Percentiles rank a stretch among this genome's conserved stretches.
phyloP scores from a whole-genome alignment of 2,797 vertebrate genomes.

The Uromys caudimaculatus region DNA sequence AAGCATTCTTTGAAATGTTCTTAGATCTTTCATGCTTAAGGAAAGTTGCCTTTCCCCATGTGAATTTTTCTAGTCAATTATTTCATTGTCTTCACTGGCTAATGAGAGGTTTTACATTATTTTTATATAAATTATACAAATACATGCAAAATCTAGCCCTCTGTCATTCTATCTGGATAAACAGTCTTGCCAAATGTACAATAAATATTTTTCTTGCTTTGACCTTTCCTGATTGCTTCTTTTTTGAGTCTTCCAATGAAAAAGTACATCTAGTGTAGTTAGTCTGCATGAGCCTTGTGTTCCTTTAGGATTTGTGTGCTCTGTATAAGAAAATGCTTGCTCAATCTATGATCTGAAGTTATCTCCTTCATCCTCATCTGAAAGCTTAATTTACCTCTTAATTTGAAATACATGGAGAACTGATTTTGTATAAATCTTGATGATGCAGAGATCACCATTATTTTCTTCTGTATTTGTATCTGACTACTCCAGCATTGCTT shows the following conservation, averaged over 20 bases:
- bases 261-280: background rate
- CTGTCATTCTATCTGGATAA: background rate
- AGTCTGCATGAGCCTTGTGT: background rate
- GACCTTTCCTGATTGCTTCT: background rate
- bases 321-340: background rate
- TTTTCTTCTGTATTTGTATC: background rate
- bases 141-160: background rate
- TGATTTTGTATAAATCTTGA: background rate
- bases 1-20: background rate
- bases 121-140: background rate
- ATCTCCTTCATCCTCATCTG: background rate
- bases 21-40: background rate
- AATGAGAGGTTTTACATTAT: background rate
- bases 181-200: background rate
- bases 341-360: background rate
- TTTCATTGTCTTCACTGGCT: background rate
- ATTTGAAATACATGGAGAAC: background rate
- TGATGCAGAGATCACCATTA: background rate
- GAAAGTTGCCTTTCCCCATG: background rate
- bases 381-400: background rate
- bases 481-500: background rate
- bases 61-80: background rate
- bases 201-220: background rate
- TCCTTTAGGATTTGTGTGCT: background rate
- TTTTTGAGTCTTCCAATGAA: constrained; percentile 9